These are phyloP conservation scores for Pachymerium ferrugineum DNA, from an alignment of 2,888 invertebrate species.

Conservation along the genomic window DNA sequence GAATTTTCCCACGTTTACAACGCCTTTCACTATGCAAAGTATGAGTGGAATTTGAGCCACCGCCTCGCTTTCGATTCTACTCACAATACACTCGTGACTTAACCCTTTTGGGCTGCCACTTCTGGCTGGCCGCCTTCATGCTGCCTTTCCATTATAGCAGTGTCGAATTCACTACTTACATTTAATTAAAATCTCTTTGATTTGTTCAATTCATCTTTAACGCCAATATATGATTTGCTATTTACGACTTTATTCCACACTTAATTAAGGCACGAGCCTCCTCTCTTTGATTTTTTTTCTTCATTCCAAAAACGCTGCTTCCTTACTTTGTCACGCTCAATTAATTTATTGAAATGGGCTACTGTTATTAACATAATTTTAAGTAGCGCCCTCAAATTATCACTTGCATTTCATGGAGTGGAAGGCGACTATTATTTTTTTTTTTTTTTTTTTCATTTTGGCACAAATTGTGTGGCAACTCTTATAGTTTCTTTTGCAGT, in stretches of 20 bases:
- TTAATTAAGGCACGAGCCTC: not conserved
- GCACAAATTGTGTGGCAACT: too few species aligned
- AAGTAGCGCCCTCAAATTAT: slow-evolving; percentile 10
- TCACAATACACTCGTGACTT: not conserved
- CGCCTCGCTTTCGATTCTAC: not conserved
- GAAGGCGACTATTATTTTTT: not conserved
- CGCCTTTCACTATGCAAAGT: slow-evolving; percentile 14
- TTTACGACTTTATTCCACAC: not conserved
- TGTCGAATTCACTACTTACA: not conserved
- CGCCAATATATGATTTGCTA: not conserved
- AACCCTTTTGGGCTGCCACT: not conserved
- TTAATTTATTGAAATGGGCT: slow-evolving; percentile 15
- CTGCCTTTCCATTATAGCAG: not conserved
- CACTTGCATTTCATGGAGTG: not conserved
- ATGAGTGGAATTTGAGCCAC: not conserved
- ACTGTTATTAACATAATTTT: slow-evolving; percentile 1
- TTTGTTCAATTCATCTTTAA: not conserved
- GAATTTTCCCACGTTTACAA: not conserved
- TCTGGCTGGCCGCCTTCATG: not conserved
- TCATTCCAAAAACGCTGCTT: not conserved
- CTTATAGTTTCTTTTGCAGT: not conserved
- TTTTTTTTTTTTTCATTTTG: not conserved
- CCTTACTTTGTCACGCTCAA: not conserved
- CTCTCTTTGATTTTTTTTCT: not conserved
- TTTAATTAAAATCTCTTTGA: not conserved